phyloP scores from a whole-genome alignment of 2,797 vertebrate species.

The Falco peregrinus region DNA sequence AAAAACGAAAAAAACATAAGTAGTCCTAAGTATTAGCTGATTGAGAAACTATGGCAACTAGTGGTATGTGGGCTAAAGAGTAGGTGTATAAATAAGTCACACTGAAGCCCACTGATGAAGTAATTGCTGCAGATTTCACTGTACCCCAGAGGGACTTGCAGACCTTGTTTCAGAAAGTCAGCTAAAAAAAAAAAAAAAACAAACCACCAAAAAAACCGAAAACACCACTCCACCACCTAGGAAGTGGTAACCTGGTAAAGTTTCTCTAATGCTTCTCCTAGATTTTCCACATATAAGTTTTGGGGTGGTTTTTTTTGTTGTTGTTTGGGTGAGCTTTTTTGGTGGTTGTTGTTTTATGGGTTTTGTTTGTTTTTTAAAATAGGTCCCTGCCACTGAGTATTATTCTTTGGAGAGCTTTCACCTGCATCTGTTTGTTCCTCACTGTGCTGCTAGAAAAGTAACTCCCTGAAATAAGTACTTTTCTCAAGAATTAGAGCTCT shows the following conservation, averaged over 20 bases:
- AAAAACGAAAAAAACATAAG: background rate
- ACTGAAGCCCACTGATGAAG: slow-evolving; percentile 21
- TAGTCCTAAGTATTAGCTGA: background rate
- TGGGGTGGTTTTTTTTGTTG: too few relatives aligned
- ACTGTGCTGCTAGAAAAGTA: background rate
- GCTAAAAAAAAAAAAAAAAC: background rate
- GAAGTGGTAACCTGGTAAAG: background rate
- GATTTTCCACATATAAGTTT: background rate
- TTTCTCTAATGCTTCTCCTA: background rate
- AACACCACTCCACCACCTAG: background rate
- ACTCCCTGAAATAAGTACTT: background rate
- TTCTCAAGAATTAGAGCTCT: background rate
- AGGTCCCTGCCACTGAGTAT: background rate
- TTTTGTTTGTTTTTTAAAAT: background rate
- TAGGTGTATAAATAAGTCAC: background rate
- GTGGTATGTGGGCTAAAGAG: slow-evolving; percentile 51
- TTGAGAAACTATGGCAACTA: slow-evolving; percentile 37
- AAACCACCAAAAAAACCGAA: too few relatives aligned
- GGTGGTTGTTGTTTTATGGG: too few relatives aligned
- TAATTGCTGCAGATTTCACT: slow-evolving; percentile 28
- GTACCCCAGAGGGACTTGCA: background rate
- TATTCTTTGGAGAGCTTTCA: background rate
- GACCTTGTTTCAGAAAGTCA: background rate
- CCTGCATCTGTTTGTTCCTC: background rate
- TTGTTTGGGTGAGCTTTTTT: too few relatives aligned